phyloP scores from a whole-genome alignment of 2,888 invertebrate species.

The Trichogramma evanescens region DNA sequence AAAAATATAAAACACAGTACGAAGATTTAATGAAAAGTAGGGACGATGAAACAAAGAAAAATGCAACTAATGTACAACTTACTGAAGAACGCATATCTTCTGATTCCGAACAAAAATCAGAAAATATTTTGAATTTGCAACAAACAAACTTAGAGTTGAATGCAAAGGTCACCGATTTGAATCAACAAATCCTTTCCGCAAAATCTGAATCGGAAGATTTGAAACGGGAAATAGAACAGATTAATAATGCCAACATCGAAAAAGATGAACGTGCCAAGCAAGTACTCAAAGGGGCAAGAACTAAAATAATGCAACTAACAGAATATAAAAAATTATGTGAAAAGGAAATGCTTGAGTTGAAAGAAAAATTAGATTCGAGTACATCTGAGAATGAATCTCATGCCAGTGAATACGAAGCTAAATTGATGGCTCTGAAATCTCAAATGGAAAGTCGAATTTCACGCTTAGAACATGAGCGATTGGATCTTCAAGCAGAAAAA shows the following conservation, averaged over 20 bases:
- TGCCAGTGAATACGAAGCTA: conserved; percentile 41
- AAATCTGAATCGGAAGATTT: conserved; percentile 60
- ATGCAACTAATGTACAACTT: conserved; percentile 40
- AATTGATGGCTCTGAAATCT: conserved; percentile 58
- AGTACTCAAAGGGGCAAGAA: conserved; percentile 67
- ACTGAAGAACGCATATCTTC: conserved; percentile 33
- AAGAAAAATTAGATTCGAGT: conserved; percentile 35
- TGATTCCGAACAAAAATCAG: conserved; percentile 48
- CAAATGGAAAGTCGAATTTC: conserved; percentile 65
- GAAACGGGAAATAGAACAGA: conserved; percentile 59
- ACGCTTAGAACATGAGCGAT: conserved; percentile 66
- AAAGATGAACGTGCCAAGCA: conserved; percentile 62
- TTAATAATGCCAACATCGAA: conserved; percentile 53
- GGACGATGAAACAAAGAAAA: conserved; percentile 50
- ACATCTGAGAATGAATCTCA: conserved; percentile 35
- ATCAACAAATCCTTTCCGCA: conserved; percentile 46
- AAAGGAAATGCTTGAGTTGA: conserved; percentile 38
- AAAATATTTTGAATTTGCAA: conserved; percentile 49
- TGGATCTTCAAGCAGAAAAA: conserved; percentile 58
- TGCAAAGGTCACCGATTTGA: conserved; percentile 41
- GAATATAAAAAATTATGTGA: conserved; percentile 55
- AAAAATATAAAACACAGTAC: conserved; percentile 83
- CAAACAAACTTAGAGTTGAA: conserved; percentile 33
- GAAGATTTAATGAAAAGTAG: conserved; percentile 66
- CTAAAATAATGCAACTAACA: conserved; percentile 64